These are phyloP conservation scores for Tenthredo mesomela DNA, from an alignment of 2,888 invertebrate genomes.

Conservation along the genomic window DNA sequence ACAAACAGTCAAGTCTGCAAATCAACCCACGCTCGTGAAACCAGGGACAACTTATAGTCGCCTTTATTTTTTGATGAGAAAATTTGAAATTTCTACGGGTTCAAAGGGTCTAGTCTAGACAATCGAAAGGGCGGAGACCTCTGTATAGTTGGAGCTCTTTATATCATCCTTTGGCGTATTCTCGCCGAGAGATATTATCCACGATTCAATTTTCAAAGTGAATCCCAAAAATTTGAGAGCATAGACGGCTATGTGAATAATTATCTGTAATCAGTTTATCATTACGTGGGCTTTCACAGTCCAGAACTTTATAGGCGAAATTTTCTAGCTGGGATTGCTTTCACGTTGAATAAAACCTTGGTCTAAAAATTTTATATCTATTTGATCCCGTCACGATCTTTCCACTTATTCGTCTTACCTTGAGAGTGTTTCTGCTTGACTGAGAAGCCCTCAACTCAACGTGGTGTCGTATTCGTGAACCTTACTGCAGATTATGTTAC, in stretches of 20 bases:
- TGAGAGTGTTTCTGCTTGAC: constrained; percentile 5
- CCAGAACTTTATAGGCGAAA: background rate
- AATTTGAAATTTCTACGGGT: constrained; percentile 22
- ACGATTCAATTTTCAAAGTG: constrained; percentile 10
- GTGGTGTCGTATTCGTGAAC: constrained; percentile 25
- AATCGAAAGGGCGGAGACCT: background rate
- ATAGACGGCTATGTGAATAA: background rate
- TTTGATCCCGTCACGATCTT: constrained; percentile 21
- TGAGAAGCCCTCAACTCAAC: constrained; percentile 13
- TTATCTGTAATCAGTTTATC: background rate
- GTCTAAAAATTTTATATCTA: background rate
- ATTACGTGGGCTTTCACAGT: background rate
- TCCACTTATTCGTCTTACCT: constrained; percentile 31
- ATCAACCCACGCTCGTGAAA: constrained; percentile 38
- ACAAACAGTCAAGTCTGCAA: constrained; percentile 47
- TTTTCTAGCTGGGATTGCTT: background rate
- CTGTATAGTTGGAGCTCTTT: background rate
- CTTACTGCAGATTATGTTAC: constrained; percentile 41
- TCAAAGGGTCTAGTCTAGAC: constrained; percentile 16
- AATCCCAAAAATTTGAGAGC: background rate
- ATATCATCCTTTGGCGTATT: constrained; percentile 6
- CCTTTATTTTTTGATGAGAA: constrained; percentile 15
- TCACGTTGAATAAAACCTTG: background rate
- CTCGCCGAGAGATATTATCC: background rate
- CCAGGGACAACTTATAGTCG: constrained; percentile 34